Conservation (phyloP, 2,113 vertebrate genomes). For the Rynchops niger region DNA sequence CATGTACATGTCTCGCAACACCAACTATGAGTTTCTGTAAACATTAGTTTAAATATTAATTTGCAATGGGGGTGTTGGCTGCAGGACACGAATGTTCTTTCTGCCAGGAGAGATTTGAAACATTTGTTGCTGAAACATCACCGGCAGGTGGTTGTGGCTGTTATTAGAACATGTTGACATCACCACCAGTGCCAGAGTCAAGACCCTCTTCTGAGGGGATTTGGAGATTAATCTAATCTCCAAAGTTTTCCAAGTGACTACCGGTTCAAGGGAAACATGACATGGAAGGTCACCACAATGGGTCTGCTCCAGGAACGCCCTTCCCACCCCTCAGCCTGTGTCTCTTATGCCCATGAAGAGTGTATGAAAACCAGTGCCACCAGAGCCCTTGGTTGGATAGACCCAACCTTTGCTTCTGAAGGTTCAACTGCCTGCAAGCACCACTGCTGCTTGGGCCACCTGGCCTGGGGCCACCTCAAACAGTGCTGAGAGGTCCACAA, state of each 20-base stretch:
- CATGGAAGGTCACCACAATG: neutral
- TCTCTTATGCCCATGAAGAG: neutral
- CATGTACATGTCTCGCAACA: neutral
- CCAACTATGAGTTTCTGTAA: neutral
- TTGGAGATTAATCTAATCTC: neutral
- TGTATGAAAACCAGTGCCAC: neutral
- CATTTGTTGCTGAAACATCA: neutral
- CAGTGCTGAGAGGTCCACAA: neutral
- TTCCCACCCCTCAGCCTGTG: neutral
- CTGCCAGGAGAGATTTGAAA: neutral
- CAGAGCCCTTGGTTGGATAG: neutral
- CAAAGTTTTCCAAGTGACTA: neutral
- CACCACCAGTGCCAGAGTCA: neutral
- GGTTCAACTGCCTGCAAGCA: neutral
- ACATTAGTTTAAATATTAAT: conserved; percentile 17
- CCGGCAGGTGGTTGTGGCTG: neutral
- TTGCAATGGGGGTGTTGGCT: neutral
- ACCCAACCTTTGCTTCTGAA: neutral
- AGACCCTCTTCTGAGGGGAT: neutral
- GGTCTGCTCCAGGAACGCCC: neutral
- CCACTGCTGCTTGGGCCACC: neutral
- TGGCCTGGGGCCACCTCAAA: neutral
- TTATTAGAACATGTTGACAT: neutral
- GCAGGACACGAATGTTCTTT: neutral
- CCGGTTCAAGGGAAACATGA: neutral